These are phyloP conservation scores for Sebastes minor DNA, from an alignment of 2,797 vertebrate genomes.

Conservation along the genomic window DNA sequence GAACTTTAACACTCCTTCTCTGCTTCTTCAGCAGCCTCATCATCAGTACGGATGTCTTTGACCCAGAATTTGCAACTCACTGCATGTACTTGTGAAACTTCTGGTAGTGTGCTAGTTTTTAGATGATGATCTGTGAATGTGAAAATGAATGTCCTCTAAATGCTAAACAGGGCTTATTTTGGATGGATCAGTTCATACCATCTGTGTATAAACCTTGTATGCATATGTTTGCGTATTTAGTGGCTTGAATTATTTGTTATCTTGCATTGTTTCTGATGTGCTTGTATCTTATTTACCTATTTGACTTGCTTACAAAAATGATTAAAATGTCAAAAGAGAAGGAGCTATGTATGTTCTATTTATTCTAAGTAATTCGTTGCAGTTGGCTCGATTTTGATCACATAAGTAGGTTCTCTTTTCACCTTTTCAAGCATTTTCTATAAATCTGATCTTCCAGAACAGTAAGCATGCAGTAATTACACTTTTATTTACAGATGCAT, in stretches of 20 bases:
- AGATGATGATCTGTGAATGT: conserved; percentile 80
- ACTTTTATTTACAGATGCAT: conserved; percentile 52
- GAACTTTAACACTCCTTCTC: conserved; percentile 77
- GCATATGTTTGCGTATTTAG: conserved; percentile 58
- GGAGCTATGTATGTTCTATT: conserved; percentile 68
- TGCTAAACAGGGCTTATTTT: conserved; percentile 73
- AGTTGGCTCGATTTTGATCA: conserved; percentile 42
- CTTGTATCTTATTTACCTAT: conserved; percentile 62
- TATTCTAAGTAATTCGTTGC: conserved; percentile 38
- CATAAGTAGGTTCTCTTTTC: conserved; percentile 35
- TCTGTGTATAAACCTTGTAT: conserved; percentile 61
- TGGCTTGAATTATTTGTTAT: conserved; percentile 61
- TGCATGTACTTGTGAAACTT: conserved; percentile 85
- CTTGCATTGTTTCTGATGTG: conserved; percentile 59
- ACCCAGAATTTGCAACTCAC: conserved; percentile 81
- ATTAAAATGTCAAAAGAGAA: conserved; percentile 59
- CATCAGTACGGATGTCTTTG: conserved; percentile 78
- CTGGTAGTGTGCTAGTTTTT: conserved; percentile 84
- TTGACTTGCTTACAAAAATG: conserved; percentile 58
- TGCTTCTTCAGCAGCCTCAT: conserved; percentile 72
- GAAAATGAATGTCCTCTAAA: conserved; percentile 77
- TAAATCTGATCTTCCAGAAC: conserved; percentile 77
- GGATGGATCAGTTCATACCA: conserved; percentile 58
- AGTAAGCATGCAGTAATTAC: conserved; percentile 71
- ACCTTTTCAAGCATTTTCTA: conserved; percentile 69